These are phyloP conservation scores for Habroteleia sp. DNA, from an alignment of 2,888 invertebrate species.

Conservation along the genomic window DNA sequence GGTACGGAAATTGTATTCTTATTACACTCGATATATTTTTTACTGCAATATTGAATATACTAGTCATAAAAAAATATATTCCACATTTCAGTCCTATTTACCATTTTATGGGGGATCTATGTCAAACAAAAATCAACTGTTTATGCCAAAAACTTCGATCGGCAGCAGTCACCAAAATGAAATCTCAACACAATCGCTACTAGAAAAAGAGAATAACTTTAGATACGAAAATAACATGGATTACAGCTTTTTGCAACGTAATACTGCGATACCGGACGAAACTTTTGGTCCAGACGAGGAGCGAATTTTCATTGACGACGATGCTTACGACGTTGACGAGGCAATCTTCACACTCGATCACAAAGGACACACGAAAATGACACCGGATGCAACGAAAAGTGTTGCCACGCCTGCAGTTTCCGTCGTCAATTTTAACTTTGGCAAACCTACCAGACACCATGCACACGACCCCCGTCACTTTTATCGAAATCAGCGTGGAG, in stretches of 20 bases:
- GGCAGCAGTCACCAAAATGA: constrained; percentile 55
- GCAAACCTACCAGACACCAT: constrained; percentile 31
- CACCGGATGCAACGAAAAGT: constrained; percentile 25
- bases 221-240: constrained; percentile 67
- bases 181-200: constrained; percentile 63
- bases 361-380: constrained; percentile 53
- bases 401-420: constrained; percentile 38
- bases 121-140: constrained; percentile 87
- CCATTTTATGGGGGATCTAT: constrained; percentile 87
- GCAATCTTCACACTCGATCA: constrained; percentile 72
- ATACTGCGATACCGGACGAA: constrained; percentile 76
- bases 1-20: no score
- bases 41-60: no score
- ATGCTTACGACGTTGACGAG: constrained; percentile 74
- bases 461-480: constrained; percentile 55
- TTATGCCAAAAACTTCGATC: constrained; percentile 74
- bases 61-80: no score
- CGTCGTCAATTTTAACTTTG: constrained; percentile 38
- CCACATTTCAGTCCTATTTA: constrained; percentile 90
- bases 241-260: constrained; percentile 61
- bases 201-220: constrained; percentile 63
- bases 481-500: constrained; percentile 62
- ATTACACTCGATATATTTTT: no score
- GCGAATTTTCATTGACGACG: constrained; percentile 78
- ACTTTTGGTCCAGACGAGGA: constrained; percentile 78